phyloP scores from a whole-genome alignment of 2,797 vertebrate species.

The Bufotes viridis region DNA sequence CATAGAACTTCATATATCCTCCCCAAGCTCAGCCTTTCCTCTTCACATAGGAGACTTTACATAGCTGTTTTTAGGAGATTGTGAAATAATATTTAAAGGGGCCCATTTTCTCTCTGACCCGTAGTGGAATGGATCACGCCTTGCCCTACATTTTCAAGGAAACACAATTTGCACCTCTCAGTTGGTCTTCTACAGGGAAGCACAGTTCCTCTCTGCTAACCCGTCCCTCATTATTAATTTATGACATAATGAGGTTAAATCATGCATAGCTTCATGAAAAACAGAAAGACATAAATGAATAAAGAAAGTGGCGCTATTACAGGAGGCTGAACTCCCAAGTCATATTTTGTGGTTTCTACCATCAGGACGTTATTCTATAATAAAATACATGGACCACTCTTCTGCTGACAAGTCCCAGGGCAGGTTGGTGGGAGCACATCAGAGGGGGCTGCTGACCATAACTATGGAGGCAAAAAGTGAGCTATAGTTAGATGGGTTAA shows the following conservation, averaged over 20 bases:
- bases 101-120: background rate
- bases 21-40: background rate
- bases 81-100: background rate
- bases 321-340: background rate
- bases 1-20: no score
- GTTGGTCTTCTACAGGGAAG: background rate
- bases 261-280: conserved; percentile 11
- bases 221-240: background rate
- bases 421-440: background rate
- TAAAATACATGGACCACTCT: background rate
- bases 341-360: background rate
- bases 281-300: conserved; percentile 13
- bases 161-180: background rate
- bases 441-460: background rate
- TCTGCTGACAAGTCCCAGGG: background rate
- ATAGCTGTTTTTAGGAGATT: background rate
- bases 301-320: conserved; percentile 1
- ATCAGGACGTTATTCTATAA: background rate
- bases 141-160: background rate
- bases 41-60: background rate
- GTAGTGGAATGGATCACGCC: background rate
- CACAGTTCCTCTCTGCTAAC: background rate
- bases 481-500: no score
- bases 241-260: conserved; percentile 17
- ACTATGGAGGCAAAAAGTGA: background rate